phyloP scores from a whole-genome alignment of 2,797 vertebrate genomes.

The Phoxinus dragarum region DNA sequence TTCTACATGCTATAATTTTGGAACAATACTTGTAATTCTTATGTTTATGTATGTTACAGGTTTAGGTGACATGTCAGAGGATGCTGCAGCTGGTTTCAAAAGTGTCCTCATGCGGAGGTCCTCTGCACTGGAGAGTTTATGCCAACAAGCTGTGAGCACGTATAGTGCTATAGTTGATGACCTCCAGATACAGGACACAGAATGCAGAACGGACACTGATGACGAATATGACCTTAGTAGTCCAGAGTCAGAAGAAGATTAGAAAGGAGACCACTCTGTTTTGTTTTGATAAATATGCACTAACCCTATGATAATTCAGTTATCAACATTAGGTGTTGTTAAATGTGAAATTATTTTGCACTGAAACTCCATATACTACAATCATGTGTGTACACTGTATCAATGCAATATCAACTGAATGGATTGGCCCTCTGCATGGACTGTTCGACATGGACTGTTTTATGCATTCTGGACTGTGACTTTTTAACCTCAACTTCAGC shows the following conservation, averaged over 20 bases:
- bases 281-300: not conserved
- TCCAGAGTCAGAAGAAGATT: conserved; percentile 9
- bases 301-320: not conserved
- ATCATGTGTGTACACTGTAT: not conserved
- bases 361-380: not conserved
- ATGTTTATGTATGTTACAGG: not conserved
- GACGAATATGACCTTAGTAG: not conserved
- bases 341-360: not conserved
- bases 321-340: not conserved
- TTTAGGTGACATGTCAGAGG: not conserved
- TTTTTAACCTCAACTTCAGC: too few species aligned
- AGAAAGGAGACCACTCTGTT: not conserved
- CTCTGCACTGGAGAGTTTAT: not conserved
- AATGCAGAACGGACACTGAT: not conserved
- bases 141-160: not conserved
- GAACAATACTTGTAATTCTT: not conserved
- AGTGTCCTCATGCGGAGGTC: not conserved
- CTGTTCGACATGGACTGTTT: not conserved
- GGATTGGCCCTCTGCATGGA: not conserved
- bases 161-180: not conserved
- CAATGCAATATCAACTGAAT: not conserved
- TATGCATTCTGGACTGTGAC: too few species aligned
- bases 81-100: not conserved
- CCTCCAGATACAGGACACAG: not conserved
- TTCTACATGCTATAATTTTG: not conserved